Percentiles rank a stretch among this genome's conserved stretches.
phyloP scores from a whole-genome alignment of 1,140 invertebrate species.

The Teleogryllus occipitalis region DNA sequence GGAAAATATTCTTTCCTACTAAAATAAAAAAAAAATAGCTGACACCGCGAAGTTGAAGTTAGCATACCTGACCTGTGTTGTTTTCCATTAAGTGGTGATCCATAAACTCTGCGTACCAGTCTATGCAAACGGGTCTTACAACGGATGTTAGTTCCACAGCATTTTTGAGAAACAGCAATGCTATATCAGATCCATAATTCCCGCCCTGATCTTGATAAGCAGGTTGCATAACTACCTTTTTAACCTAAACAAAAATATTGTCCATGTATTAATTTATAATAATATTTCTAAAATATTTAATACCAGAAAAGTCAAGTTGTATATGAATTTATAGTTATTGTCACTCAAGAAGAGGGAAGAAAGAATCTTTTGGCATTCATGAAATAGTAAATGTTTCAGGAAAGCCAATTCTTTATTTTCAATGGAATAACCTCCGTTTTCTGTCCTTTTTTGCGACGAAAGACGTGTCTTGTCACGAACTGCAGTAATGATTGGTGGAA shows the following conservation, averaged over 20 bases:
- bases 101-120: slow-evolving; percentile 31
- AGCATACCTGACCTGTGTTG: slow-evolving; percentile 32
- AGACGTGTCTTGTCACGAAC: too few species aligned
- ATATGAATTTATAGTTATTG: too few species aligned
- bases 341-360: too few species aligned
- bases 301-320: background rate
- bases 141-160: slow-evolving; percentile 28
- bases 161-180: slow-evolving; percentile 34
- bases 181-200: slow-evolving; percentile 41
- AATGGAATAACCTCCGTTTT: too few species aligned
- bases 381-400: too few species aligned
- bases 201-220: slow-evolving; percentile 38
- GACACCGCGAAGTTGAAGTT: background rate
- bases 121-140: slow-evolving; percentile 36
- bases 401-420: too few species aligned
- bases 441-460: too few species aligned
- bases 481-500: too few species aligned
- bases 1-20: too few species aligned
- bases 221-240: slow-evolving; percentile 27
- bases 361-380: too few species aligned
- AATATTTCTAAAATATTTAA: background rate
- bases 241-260: slow-evolving; percentile 16
- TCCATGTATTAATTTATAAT: background rate
- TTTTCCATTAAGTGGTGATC: slow-evolving; percentile 27
- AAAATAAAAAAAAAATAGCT: background rate